Evolutionary conservation across 1,140 invertebrate genomes (phyloP).

Genomic region (Euglossa dilemma): DNA sequence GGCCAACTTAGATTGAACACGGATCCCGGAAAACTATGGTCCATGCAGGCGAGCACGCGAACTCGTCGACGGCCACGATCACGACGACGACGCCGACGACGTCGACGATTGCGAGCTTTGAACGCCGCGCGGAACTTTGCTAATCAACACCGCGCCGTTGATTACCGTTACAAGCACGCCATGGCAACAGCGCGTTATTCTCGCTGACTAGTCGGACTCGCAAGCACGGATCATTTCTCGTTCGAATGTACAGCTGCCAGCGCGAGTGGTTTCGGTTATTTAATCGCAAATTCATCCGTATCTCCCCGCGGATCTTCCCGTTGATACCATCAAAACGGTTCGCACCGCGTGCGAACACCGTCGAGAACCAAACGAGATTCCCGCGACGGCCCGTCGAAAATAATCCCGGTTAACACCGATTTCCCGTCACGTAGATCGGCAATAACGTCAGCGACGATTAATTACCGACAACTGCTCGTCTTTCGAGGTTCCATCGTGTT

Average conservation of each 20-base stretch:
- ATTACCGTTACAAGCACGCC: conserved; percentile 62
- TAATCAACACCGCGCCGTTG: conserved; percentile 66
- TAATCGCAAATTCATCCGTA: not conserved
- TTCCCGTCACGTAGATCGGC: not conserved
- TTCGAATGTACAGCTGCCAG: not conserved
- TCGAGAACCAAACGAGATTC: not conserved
- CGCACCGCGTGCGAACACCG: not conserved
- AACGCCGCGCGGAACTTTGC: conserved; percentile 50
- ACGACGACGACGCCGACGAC: not conserved
- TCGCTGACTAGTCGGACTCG: conserved; percentile 1
- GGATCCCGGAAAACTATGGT: conserved; percentile 35
- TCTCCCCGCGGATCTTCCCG: too few relatives aligned
- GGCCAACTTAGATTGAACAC: conserved; percentile 35
- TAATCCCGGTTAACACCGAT: not conserved
- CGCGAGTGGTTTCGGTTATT: not conserved
- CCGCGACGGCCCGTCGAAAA: not conserved
- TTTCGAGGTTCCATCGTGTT: not conserved
- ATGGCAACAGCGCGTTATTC: conserved; percentile 26
- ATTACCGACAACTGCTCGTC: not conserved
- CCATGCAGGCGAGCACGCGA: conserved; percentile 18
- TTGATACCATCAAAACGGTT: not conserved
- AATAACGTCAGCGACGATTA: not conserved
- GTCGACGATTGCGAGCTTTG: not conserved
- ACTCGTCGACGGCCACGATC: not conserved
- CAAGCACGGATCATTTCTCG: conserved; percentile 37